These are phyloP conservation scores for Perithous albicinctus DNA, from an alignment of 2,888 invertebrate genomes.

Conservation along the genomic window DNA sequence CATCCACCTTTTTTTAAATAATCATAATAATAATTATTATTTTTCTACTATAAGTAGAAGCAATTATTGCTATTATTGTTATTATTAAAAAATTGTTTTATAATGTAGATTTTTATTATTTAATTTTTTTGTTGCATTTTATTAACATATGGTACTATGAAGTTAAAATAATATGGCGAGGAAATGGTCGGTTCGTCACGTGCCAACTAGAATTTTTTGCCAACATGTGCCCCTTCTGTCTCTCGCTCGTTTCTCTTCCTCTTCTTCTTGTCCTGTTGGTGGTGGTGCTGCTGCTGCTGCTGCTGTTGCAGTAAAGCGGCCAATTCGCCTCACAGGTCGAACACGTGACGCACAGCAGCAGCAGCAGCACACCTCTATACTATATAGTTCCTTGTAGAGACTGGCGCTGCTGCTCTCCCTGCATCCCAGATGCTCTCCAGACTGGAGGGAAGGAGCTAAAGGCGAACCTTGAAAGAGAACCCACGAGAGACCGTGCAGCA, in stretches of 20 bases:
- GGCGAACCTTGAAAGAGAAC: not conserved
- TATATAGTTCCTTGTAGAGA: constrained; percentile 10
- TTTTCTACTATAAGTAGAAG: too few species aligned
- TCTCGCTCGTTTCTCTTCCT: not conserved
- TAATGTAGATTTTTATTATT: not conserved
- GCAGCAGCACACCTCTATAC: constrained; percentile 22
- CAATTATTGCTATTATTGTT: not conserved
- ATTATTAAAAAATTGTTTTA: not conserved
- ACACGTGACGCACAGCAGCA: constrained; percentile 58
- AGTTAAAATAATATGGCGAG: not conserved
- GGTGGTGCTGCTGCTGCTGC: not conserved
- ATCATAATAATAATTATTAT: too few species aligned
- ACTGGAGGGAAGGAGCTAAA: constrained; percentile 10
- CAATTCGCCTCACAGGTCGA: constrained; percentile 46
- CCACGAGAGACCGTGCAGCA: not conserved
- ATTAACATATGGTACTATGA: not conserved
- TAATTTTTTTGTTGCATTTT: not conserved
- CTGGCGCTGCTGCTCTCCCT: constrained; percentile 9
- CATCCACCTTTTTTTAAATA: not conserved
- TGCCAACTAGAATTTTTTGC: constrained; percentile 44
- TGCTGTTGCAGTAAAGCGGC: constrained; percentile 36
- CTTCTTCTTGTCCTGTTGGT: not conserved
- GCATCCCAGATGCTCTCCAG: constrained; percentile 62
- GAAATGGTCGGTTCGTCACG: constrained; percentile 29
- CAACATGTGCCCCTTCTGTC: constrained; percentile 26